Base-by-base conservation (phyloP, 2,888 invertebrate genomes). In the Caenorhabditis sp. region DNA sequence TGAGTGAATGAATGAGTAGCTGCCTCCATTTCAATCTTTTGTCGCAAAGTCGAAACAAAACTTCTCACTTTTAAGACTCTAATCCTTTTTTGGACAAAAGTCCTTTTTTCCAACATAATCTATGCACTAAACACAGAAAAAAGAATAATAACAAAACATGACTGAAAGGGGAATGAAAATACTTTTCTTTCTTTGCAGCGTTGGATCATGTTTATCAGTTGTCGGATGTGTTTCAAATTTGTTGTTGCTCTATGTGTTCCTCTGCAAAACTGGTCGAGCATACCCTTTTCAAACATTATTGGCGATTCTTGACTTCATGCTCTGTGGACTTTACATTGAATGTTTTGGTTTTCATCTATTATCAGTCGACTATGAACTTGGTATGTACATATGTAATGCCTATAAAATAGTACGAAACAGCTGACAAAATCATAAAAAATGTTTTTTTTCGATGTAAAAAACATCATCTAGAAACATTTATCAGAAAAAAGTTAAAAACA, bases 251-350 rank as follows among this genome's bases (percentile, higher is more conserved):
- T 82, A 74, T 70, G 76, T 80, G 20, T 80, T 83, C 52, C 31
- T 77, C 7, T 50, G 56, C 27, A 67, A 71, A 59, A 69, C 76
- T 10, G 59, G 61, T 36, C 36, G 69, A 50, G 54, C 58, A 21
- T 75, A 72, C 52, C 77, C 79, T 2, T 77, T 77, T 58, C 69
- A 80, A 75, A 80, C 77, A 14, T 80, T 78, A 53, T 64, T 82
- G 26, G 80, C 82, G 14, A 71, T 80, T 50, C 64, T 82, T 10
- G 82, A 82, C 63, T 78, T 80, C 49, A 72, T 80, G 73, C 64
- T 82, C n/a, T 82, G 82, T 68, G 70, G 68, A 26, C 71, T 80
- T 31, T 80, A 77, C 50, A 80, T 80, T 52, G 58, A 66, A 53
- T 77, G 77, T 54, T 80, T 80, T 43, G 77, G 73, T n/a, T 66